phyloP scores from a whole-genome alignment of 2,113 vertebrate species.

The Campylorhamphus procurvoides region DNA sequence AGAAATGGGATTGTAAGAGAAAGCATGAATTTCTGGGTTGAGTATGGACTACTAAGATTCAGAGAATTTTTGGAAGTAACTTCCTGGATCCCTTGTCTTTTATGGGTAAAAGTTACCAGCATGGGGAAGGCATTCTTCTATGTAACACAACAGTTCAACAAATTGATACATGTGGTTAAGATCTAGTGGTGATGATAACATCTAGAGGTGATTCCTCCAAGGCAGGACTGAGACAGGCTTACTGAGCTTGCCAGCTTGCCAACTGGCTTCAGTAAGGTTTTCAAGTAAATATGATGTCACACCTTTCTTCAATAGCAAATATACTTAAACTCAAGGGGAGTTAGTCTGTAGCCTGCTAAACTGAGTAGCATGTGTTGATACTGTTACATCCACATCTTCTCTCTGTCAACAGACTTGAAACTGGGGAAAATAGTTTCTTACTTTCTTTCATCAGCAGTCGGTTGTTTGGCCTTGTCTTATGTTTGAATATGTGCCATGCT shows the following conservation, averaged over 20 bases:
- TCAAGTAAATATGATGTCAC: neutral
- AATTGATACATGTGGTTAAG: neutral
- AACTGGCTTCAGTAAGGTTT: neutral
- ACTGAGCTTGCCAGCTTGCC: neutral
- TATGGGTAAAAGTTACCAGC: neutral
- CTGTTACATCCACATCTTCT: neutral
- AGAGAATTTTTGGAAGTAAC: neutral
- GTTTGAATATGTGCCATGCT: neutral
- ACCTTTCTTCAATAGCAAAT: neutral
- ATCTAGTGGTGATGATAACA: neutral
- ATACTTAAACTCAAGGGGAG: neutral
- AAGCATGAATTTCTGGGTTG: neutral
- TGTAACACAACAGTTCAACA: neutral
- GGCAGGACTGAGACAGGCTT: neutral
- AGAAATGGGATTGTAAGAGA: neutral
- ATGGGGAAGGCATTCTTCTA: neutral
- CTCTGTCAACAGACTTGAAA: neutral
- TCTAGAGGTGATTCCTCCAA: neutral
- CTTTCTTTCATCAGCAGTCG: neutral
- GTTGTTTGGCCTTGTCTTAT: neutral
- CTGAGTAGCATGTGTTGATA: neutral
- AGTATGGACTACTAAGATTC: neutral
- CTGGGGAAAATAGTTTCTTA: neutral
- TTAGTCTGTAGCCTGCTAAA: neutral
- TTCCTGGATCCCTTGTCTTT: neutral